Conservation (phyloP, 2,888 invertebrate genomes). For the Ernsta delagoae region DNA sequence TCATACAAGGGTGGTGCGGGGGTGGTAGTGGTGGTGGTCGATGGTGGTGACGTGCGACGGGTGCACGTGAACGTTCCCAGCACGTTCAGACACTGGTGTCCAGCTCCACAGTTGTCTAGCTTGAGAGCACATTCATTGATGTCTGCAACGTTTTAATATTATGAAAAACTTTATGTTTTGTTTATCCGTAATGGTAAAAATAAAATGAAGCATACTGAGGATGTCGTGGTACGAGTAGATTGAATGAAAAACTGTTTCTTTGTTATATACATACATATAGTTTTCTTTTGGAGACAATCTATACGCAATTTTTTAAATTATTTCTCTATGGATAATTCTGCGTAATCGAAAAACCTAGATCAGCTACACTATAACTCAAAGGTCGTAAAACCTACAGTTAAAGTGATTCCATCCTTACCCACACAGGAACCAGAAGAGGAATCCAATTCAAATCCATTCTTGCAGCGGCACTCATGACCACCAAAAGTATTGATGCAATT, state of each 20-base stretch:
- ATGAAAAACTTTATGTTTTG: too few species aligned
- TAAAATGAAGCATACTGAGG: too few species aligned
- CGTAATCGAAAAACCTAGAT: too few species aligned
- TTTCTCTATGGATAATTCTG: too few species aligned
- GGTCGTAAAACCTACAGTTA: too few species aligned
- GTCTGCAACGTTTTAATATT: slow-evolving; percentile 70
- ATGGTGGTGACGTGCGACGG: slow-evolving; percentile 43
- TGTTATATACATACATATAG: too few species aligned
- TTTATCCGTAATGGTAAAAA: too few species aligned
- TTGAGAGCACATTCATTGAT: slow-evolving; percentile 87
- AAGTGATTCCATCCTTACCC: slow-evolving; percentile 55
- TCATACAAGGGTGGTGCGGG: slow-evolving; percentile 52
- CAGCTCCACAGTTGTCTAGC: slow-evolving; percentile 71
- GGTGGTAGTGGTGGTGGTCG: slow-evolving; percentile 47
- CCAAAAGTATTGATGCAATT: slow-evolving; percentile 81
- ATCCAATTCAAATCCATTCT: slow-evolving; percentile 74
- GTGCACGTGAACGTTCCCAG: slow-evolving; percentile 96
- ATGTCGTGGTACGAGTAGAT: too few species aligned
- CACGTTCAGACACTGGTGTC: slow-evolving; percentile 93
- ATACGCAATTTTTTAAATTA: too few species aligned
- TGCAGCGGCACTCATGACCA: slow-evolving; percentile 80
- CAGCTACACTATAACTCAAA: too few species aligned
- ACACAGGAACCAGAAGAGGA: slow-evolving; percentile 70
- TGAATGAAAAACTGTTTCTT: too few species aligned
- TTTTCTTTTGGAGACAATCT: too few species aligned